A percentile compares a stretch with the other conserved stretches of the same genome.
Evolutionary conservation across 1,140 invertebrate genomes (phyloP).

Genomic region (Rhopalosiphum maidis): DNA sequence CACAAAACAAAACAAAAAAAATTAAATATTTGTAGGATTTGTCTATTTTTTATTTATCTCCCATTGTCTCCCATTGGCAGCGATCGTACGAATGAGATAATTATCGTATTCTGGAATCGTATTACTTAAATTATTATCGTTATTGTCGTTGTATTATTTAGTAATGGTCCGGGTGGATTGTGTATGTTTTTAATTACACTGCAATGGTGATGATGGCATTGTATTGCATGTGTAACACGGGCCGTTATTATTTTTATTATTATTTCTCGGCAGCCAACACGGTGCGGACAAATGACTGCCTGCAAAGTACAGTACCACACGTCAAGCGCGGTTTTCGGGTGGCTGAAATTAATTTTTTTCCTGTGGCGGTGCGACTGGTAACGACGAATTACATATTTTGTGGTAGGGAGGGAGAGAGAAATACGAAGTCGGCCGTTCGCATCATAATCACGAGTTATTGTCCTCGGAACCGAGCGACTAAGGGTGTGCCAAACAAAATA

Average conservation of each 20-base stretch:
- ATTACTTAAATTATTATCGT: not conserved
- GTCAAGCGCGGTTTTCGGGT: not conserved
- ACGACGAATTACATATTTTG: not conserved
- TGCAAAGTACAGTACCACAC: not conserved
- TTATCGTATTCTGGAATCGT: not conserved
- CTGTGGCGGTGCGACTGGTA: not conserved
- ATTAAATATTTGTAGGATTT: not conserved
- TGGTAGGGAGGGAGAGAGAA: not conserved
- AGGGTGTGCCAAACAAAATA: not conserved
- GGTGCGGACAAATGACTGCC: not conserved
- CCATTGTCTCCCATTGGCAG: no score
- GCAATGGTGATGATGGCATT: not conserved
- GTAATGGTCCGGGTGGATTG: not conserved
- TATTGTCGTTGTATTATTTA: not conserved
- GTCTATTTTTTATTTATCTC: not conserved
- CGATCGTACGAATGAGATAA: no score
- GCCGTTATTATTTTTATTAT: not conserved
- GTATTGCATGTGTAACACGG: not conserved
- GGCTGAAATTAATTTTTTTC: conserved; percentile 15
- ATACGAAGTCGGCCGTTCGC: not conserved
- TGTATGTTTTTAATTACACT: conserved; percentile 19
- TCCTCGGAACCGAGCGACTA: not conserved
- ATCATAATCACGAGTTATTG: conserved; percentile 37
- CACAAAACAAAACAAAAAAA: no score
- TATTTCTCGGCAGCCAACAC: not conserved